phyloP scores from a whole-genome alignment of 1,140 invertebrate species.

The Bombyx mandarina region DNA sequence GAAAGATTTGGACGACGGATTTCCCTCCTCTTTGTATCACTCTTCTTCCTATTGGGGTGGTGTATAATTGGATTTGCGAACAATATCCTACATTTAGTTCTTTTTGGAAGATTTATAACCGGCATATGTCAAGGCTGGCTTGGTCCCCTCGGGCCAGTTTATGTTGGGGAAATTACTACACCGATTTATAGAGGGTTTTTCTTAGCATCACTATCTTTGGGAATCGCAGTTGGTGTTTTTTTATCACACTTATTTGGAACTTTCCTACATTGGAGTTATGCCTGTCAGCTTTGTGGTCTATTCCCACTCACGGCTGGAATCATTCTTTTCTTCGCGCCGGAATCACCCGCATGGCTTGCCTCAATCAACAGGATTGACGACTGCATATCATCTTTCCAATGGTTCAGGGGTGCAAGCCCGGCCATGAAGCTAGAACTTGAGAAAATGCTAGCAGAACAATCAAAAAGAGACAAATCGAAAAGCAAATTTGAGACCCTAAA shows the following conservation, averaged over 20 bases:
- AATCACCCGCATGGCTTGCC: conserved; percentile 81
- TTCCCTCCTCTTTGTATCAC: conserved; percentile 71
- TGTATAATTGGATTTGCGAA: conserved; percentile 71
- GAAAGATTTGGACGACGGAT: conserved; percentile 77
- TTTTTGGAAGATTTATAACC: conserved; percentile 77
- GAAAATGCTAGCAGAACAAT: conserved; percentile 59
- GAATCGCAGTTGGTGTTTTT: conserved; percentile 72
- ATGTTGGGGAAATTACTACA: conserved; percentile 72
- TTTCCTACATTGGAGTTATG: conserved; percentile 72
- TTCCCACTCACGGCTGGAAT: conserved; percentile 69
- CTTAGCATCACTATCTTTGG: conserved; percentile 70
- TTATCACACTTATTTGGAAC: conserved; percentile 74
- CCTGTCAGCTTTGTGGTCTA: conserved; percentile 68
- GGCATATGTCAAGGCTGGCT: conserved; percentile 74
- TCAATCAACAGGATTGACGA: conserved; percentile 68
- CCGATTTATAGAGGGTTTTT: conserved; percentile 73
- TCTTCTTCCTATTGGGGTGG: conserved; percentile 78
- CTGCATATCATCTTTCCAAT: conserved; percentile 68
- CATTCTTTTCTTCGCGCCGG: conserved; percentile 73
- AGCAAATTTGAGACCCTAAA: conserved; percentile 41
- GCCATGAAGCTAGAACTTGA: conserved; percentile 66
- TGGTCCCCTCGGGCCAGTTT: conserved; percentile 69
- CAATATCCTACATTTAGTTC: conserved; percentile 62
- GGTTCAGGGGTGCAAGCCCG: conserved; percentile 65
- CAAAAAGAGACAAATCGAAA: conserved; percentile 35